A percentile compares a stretch with the other conserved stretches of the same genome.
Evolutionary conservation across 2,797 vertebrate genomes (phyloP).

Genomic region (Epinephelus malabaricus): DNA sequence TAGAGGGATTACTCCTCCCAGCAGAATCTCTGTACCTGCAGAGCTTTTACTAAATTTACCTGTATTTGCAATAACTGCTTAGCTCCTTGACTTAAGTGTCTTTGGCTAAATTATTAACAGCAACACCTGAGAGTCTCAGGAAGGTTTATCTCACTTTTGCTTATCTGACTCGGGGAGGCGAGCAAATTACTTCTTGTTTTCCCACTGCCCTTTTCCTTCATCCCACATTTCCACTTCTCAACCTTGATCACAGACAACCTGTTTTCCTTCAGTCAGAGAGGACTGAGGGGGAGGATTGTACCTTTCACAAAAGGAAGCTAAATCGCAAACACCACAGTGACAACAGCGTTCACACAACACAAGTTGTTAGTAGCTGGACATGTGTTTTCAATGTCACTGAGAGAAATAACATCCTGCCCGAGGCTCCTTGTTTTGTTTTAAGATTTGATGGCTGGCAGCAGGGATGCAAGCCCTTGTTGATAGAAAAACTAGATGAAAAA

Average conservation of each 20-base stretch:
- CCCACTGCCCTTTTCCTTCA: constrained; percentile 16
- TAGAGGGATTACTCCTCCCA: neutral
- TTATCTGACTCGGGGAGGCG: constrained; percentile 13
- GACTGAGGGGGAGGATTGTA: constrained; percentile 25
- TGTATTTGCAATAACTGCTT: neutral
- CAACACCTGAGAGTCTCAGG: neutral
- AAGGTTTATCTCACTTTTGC: constrained; percentile 23
- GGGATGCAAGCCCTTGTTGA: constrained; percentile 19
- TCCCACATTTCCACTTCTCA: constrained; percentile 36
- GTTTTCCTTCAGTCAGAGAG: constrained; percentile 26
- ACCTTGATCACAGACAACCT: constrained; percentile 18
- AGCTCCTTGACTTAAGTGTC: neutral
- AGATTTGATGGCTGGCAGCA: constrained; percentile 30
- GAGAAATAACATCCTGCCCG: constrained; percentile 39
- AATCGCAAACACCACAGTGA: constrained; percentile 42
- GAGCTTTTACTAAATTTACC: neutral
- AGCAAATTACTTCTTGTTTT: constrained; percentile 31
- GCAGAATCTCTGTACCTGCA: neutral
- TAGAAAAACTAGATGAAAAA: constrained; percentile 14
- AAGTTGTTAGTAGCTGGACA: constrained; percentile 39
- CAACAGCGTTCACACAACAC: constrained; percentile 39
- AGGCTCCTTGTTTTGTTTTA: constrained; percentile 44
- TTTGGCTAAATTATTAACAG: constrained; percentile 7
- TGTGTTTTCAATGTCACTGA: constrained; percentile 38
- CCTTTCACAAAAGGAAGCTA: constrained; percentile 15